A percentile compares a stretch with the other conserved stretches of the same genome.
These are phyloP conservation scores for Drosophila murphyi DNA, from an alignment of 1,140 invertebrate species.

Conservation along the genomic window DNA sequence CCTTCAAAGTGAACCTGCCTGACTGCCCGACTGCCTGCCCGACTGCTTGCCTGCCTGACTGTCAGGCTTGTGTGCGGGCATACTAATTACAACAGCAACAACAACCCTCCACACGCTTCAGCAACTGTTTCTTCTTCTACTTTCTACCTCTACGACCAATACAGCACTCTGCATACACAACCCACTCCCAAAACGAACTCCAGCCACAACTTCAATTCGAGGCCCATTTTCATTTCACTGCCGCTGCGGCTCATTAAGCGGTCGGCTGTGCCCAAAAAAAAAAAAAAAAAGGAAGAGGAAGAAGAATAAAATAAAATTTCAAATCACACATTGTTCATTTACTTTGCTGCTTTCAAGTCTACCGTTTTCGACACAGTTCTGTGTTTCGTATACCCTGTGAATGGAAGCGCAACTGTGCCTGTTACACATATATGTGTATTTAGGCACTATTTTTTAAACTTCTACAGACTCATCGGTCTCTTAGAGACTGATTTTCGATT, in stretches of 20 bases:
- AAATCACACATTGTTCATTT: constrained; percentile 73
- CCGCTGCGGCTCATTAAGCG: constrained; percentile 68
- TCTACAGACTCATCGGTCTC: too few relatives aligned
- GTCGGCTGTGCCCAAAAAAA: constrained; percentile 16
- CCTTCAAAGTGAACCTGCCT: constrained; percentile 69
- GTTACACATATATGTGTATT: too few relatives aligned
- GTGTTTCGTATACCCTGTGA: constrained; percentile 9
- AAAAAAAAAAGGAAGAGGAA: background rate
- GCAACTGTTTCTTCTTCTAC: constrained; percentile 34
- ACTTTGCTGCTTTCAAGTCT: background rate
- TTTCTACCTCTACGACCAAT: constrained; percentile 27
- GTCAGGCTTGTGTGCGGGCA: constrained; percentile 64
- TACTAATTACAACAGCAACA: constrained; percentile 68
- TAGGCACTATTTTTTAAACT: too few relatives aligned
- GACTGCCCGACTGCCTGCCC: constrained; percentile 4
- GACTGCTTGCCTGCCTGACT: constrained; percentile 1
- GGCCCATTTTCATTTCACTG: constrained; percentile 38
- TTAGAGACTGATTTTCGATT: too few relatives aligned
- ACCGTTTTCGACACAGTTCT: background rate
- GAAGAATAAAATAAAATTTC: constrained; percentile 52
- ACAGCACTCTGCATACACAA: constrained; percentile 12
- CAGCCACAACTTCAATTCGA: constrained; percentile 7
- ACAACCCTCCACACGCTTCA: constrained; percentile 47
- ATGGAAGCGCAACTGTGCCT: too few relatives aligned
- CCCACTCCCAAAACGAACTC: constrained; percentile 4